Percentiles rank a stretch among this genome's conserved stretches.
phyloP scores from a whole-genome alignment of 1,140 invertebrate species.

The Cardiocondyla obscurior region DNA sequence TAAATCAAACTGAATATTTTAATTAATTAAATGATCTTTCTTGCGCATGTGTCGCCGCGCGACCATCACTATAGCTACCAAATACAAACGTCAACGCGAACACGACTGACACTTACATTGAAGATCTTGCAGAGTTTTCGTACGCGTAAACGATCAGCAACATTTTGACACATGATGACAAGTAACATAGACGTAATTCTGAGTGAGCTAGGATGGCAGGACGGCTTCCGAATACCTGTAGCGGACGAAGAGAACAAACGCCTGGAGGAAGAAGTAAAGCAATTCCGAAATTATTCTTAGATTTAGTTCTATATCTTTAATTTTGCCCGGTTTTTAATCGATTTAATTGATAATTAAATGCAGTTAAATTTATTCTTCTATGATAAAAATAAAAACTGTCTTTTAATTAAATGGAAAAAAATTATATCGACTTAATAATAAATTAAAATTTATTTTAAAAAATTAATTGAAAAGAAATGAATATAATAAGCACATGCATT shows the following conservation, averaged over 20 bases:
- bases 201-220: conserved; percentile 88
- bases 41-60: neutral
- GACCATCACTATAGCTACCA: conserved; percentile 22
- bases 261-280: conserved; percentile 85
- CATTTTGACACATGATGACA: conserved; percentile 55
- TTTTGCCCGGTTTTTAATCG: neutral
- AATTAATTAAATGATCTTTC: no score
- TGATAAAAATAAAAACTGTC: no score
- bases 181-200: conserved; percentile 85
- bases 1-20: no score
- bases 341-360: neutral
- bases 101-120: no score
- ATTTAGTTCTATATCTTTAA: neutral
- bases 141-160: neutral
- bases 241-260: conserved; percentile 88
- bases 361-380: neutral
- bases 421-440: neutral
- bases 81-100: conserved; percentile 35
- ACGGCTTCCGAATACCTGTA: conserved; percentile 89
- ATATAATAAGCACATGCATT: neutral
- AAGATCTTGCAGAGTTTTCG: neutral
- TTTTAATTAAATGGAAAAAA: no score
- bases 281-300: neutral
- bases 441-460: conserved; percentile 8
- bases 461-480: conserved; percentile 4